Base-by-base conservation (phyloP, 2,888 invertebrate species). In the Diabrotica balteata region DNA sequence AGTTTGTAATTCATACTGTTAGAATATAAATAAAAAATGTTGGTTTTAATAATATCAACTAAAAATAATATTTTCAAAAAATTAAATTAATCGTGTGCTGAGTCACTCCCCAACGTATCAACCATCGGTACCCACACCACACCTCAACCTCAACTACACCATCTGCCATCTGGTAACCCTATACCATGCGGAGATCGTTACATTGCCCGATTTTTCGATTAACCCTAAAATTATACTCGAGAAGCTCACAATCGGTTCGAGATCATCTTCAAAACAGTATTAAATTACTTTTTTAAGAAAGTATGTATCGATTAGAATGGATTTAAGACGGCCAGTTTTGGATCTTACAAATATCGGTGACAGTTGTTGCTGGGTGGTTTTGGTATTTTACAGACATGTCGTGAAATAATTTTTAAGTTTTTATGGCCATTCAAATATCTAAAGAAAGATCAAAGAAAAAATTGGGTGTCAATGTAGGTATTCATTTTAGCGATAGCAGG, bases 91-190 rank as follows among this genome's bases (percentile, higher is more conserved):
- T 32, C 32, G 32, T 4, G 4, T 32, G 32, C 32, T 5, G 32
- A 32, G 32, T 32, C 32, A 32, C 32, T 32, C 32, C 32, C 32
- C 4, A 32, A 32, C 5, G 32, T 32, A 10, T 47, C 47, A 47
- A 47, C 49, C 7, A 45, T 49, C 22, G 32, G 22, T 32, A 32
- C 32, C 32, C 32, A 32, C 32, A 32, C 45, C 59, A 47, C 47
- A 47, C 10, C 47, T 4, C 43, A 8, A 42, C 63, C 55, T 59
- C 54, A 45, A 43, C 1, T 22, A 51, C 32, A 54, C 71, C 71
- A 72, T 71, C 70, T 66, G 71, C 74, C 73, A 73, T 73, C 68
- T 72, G 73, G 70, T 70, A 72, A 72, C 67, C 50, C 59, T 66
- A 72, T 69, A 68, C 66, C 66, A 64, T 59, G 62, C 45, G 61